phyloP scores from a whole-genome alignment of 2,888 invertebrate species.

The Chrysolina oricalcia region DNA sequence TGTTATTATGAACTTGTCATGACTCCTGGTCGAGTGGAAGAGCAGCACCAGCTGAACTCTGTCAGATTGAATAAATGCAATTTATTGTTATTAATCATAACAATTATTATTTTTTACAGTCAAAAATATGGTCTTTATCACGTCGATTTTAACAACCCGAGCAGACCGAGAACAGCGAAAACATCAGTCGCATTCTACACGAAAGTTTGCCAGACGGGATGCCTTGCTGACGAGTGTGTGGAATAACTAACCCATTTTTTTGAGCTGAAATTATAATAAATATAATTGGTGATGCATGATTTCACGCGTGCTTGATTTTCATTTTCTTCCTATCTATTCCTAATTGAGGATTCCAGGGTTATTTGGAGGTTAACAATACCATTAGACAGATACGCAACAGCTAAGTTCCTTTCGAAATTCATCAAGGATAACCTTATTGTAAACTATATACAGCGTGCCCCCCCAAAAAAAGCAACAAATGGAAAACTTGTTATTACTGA shows the following conservation, averaged over 20 bases:
- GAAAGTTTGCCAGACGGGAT: constrained; percentile 71
- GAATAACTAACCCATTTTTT: constrained; percentile 12
- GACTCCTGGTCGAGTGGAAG: too few species aligned
- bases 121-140: constrained; percentile 81
- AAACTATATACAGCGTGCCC: too few species aligned
- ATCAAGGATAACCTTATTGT: too few species aligned
- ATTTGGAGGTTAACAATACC: too few species aligned
- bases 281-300: neutral
- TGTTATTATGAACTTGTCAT: too few species aligned
- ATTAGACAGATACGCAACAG: too few species aligned
- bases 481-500: too few species aligned
- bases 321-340: neutral
- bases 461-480: too few species aligned
- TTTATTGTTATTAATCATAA: neutral
- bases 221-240: constrained; percentile 51
- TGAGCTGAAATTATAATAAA: neutral
- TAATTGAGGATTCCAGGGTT: too few species aligned
- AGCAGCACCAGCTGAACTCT: too few species aligned
- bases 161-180: constrained; percentile 78
- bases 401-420: too few species aligned
- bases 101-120: constrained; percentile 69
- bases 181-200: constrained; percentile 76
- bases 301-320: neutral
- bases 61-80: too few species aligned
- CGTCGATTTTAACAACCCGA: constrained; percentile 78